phyloP scores from a whole-genome alignment of 2,797 vertebrate genomes.

The Cossypha caffra region DNA sequence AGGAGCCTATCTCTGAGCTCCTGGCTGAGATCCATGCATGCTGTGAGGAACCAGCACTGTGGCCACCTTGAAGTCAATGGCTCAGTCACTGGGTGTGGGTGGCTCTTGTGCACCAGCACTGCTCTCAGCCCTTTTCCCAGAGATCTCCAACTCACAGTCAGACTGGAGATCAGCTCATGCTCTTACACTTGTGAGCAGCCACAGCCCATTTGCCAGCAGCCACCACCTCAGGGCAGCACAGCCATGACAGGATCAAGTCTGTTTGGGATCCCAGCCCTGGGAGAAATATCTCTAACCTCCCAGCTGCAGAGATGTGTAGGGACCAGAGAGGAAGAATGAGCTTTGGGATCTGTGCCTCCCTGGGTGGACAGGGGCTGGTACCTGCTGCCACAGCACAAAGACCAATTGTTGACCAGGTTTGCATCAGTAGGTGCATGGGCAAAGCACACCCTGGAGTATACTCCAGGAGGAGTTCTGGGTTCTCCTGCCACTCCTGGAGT shows the following conservation, averaged over 20 bases:
- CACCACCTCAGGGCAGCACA: background rate
- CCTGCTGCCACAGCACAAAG: background rate
- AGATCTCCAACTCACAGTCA: background rate
- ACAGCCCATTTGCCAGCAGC: background rate
- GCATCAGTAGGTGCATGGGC: background rate
- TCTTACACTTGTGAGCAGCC: background rate
- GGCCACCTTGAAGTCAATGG: background rate
- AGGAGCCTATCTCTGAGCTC: background rate
- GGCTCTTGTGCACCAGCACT: rapidly evolving
- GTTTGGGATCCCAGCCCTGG: background rate
- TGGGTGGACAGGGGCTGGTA: background rate
- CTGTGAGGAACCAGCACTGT: background rate
- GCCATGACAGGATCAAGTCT: rapidly evolving
- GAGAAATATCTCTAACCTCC: background rate
- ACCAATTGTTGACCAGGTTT: background rate
- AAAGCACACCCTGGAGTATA: background rate
- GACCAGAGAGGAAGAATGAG: background rate
- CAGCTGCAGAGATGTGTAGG: background rate
- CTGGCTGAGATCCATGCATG: background rate
- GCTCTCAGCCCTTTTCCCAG: background rate
- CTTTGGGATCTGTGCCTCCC: background rate
- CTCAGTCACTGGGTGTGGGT: background rate
- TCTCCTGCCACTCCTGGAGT: background rate
- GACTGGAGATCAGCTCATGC: background rate
- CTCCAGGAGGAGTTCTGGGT: background rate